Conservation (phyloP, 1,140 invertebrate genomes). For the Eriosoma lanigerum region DNA sequence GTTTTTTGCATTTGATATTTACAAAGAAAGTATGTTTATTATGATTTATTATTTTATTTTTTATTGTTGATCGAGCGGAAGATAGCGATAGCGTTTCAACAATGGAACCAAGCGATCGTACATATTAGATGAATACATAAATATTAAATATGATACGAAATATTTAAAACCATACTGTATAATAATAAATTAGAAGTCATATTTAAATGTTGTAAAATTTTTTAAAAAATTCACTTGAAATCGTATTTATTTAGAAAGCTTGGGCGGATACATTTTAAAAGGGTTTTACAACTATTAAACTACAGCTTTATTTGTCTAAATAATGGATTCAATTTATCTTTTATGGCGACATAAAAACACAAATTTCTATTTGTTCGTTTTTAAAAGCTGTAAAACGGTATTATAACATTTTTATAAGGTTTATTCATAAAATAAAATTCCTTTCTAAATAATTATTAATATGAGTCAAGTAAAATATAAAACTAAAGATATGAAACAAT, state of each 20-base stretch:
- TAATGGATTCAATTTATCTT: background rate
- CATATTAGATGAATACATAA: too few species aligned
- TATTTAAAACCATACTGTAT: too few species aligned
- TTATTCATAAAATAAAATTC: background rate
- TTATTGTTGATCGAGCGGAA: too few species aligned
- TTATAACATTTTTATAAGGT: background rate
- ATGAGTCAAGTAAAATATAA: background rate
- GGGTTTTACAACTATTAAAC: background rate
- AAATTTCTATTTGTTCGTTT: background rate
- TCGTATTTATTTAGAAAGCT: background rate
- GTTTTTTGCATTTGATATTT: too few species aligned
- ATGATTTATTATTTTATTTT: too few species aligned
- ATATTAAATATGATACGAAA: too few species aligned
- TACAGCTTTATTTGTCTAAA: background rate
- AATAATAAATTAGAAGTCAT: too few species aligned
- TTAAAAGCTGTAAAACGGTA: background rate
- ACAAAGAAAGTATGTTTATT: too few species aligned
- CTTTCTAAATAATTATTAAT: slow-evolving; percentile 2
- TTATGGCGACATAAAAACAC: background rate
- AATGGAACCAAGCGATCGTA: too few species aligned
- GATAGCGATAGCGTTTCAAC: too few species aligned
- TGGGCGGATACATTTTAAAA: background rate
- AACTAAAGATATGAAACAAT: background rate
- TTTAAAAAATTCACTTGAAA: too few species aligned
- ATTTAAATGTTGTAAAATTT: too few species aligned